phyloP scores from a whole-genome alignment of 2,888 invertebrate species.

The Epinotia brunnichana region DNA sequence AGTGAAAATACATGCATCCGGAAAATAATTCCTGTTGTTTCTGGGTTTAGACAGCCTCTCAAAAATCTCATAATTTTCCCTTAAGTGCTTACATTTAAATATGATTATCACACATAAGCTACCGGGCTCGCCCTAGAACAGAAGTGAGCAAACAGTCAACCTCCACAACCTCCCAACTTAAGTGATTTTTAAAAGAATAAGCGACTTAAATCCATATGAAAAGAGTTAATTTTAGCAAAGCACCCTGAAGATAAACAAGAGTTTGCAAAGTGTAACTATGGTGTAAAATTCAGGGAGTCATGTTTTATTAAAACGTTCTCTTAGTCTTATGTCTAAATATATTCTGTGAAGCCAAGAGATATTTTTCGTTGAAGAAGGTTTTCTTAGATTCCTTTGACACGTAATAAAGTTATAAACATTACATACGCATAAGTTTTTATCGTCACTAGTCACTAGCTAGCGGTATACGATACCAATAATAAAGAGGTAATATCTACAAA shows the following conservation, averaged over 20 bases:
- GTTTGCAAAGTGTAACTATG: not conserved
- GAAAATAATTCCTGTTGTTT: too few relatives aligned
- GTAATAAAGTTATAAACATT: too few relatives aligned
- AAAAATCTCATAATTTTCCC: too few relatives aligned
- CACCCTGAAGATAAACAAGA: not conserved
- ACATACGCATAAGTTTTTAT: too few relatives aligned
- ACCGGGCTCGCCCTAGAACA: not conserved
- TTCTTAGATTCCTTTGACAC: slow-evolving; percentile 17
- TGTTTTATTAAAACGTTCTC: slow-evolving; percentile 36
- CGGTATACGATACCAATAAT: too few relatives aligned
- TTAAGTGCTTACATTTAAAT: slow-evolving; percentile 32
- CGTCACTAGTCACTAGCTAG: too few relatives aligned
- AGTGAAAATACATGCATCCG: too few relatives aligned
- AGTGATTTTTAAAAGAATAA: not conserved
- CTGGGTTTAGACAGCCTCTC: too few relatives aligned
- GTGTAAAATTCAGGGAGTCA: slow-evolving; percentile 27
- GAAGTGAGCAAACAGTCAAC: not conserved
- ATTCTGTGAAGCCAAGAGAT: slow-evolving; percentile 5
- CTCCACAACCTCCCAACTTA: not conserved
- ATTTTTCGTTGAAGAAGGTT: slow-evolving; percentile 10
- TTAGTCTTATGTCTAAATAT: slow-evolving; percentile 7
- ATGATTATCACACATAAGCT: slow-evolving; percentile 30
- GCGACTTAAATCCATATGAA: not conserved
- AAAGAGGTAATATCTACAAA: too few relatives aligned
- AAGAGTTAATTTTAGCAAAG: not conserved